A percentile compares a stretch with the other conserved stretches of the same genome.
Conservation (phyloP, 2,113 vertebrate genomes). For the Tachysurus vachellii region DNA sequence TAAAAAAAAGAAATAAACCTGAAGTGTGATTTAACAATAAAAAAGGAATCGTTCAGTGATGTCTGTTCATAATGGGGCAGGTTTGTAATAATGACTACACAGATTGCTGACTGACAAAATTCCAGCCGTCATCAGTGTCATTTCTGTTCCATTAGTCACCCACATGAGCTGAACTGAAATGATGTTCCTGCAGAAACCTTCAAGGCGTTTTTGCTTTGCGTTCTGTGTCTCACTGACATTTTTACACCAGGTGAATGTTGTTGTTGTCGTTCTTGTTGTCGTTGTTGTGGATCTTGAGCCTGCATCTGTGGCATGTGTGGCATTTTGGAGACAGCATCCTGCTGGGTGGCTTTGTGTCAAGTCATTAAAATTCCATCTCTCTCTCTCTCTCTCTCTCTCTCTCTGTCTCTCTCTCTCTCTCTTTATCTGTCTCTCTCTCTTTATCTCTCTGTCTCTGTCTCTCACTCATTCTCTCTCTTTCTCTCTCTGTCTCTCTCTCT, state of each 20-base stretch:
- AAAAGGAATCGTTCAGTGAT: not conserved
- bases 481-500: not conserved
- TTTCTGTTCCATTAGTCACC: not conserved
- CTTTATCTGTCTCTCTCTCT: conserved; percentile 56
- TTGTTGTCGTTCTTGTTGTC: not conserved
- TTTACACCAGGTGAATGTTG: not conserved
- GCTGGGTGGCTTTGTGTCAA: conserved; percentile 67
- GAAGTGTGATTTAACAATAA: not conserved
- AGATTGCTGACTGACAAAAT: not conserved
- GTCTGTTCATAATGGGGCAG: not conserved
- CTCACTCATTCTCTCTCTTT: conserved; percentile 57
- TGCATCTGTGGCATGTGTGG: conserved; percentile 61
- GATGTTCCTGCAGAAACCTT: not conserved
- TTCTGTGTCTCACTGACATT: not conserved
- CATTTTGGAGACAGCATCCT: conserved; percentile 67
- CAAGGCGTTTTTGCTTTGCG: not conserved
- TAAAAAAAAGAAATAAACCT: not conserved
- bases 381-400: conserved; percentile 57
- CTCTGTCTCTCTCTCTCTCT: conserved; percentile 57
- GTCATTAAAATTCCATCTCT: conserved; percentile 74
- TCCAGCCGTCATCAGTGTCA: not conserved
- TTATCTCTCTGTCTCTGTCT: conserved; percentile 58
- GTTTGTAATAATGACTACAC: not conserved
- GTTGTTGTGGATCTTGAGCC: not conserved
- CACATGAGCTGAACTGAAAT: no score